phyloP scores from a whole-genome alignment of 1,140 invertebrate species.

The Octopus sinensis region DNA sequence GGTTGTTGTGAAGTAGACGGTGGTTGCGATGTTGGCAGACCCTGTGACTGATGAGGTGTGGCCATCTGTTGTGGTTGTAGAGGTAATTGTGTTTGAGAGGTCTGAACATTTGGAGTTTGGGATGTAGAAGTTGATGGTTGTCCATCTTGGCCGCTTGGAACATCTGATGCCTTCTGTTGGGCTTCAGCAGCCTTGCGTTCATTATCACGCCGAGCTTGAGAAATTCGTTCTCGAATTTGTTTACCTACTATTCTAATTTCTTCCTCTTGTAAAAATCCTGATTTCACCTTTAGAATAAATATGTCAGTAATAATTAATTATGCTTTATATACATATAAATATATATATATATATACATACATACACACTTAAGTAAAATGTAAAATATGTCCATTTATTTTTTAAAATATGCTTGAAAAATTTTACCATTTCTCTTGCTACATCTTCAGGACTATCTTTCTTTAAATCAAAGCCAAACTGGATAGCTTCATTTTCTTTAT shows the following conservation, averaged over 20 bases:
- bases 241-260: slow-evolving; percentile 85
- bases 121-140: slow-evolving; percentile 19
- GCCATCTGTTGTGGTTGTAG: neutral
- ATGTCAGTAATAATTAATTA: neutral
- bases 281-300: slow-evolving; percentile 45
- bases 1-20: slow-evolving; percentile 23
- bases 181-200: slow-evolving; percentile 57
- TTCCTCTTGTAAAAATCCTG: slow-evolving; percentile 52
- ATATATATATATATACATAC: no score
- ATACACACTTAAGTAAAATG: no score
- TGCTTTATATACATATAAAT: no score
- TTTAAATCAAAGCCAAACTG: slow-evolving; percentile 97
- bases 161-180: slow-evolving; percentile 34
- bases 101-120: slow-evolving; percentile 37
- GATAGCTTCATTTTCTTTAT: slow-evolving; percentile 99
- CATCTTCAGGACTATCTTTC: slow-evolving; percentile 88
- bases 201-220: slow-evolving; percentile 67
- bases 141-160: slow-evolving; percentile 24
- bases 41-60: slow-evolving; percentile 14
- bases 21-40: slow-evolving; percentile 14
- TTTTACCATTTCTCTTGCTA: slow-evolving; percentile 88
- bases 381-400: neutral
- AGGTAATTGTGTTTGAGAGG: slow-evolving; percentile 37
- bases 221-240: slow-evolving; percentile 71
- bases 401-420: neutral